phyloP scores from a whole-genome alignment of 2,888 invertebrate species.

The Drosophila hamatofila region DNA sequence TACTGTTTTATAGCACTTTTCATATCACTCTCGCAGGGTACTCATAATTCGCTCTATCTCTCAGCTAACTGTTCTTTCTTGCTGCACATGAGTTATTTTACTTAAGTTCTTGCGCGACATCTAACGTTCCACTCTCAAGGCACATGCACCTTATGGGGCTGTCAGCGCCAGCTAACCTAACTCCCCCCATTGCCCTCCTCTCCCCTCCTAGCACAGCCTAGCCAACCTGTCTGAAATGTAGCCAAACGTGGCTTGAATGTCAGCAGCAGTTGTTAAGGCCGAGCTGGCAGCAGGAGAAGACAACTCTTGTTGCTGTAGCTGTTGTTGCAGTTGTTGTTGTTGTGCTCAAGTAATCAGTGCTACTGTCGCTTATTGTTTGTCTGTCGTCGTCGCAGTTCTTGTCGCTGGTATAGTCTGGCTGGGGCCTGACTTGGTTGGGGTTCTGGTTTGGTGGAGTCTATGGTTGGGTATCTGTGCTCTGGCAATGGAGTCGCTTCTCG shows the following conservation, averaged over 20 bases:
- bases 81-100: constrained; percentile 80
- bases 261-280: constrained; percentile 60
- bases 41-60: neutral
- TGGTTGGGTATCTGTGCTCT: neutral
- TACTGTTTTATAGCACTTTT: no score
- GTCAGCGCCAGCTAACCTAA: constrained; percentile 50
- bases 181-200: neutral
- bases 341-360: constrained; percentile 75
- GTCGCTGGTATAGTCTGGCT: constrained; percentile 35
- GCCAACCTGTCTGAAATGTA: constrained; percentile 70
- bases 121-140: constrained; percentile 78
- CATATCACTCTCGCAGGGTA: constrained; percentile 18
- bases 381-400: constrained; percentile 57
- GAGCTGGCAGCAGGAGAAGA: constrained; percentile 4
- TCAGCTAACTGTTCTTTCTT: constrained; percentile 42
- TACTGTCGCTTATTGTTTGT: constrained; percentile 78
- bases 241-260: constrained; percentile 78
- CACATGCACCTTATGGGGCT: constrained; percentile 73
- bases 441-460: constrained; percentile 30
- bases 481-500: constrained; percentile 64
- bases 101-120: constrained; percentile 74
- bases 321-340: constrained; percentile 17
- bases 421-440: constrained; percentile 11
- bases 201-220: neutral
- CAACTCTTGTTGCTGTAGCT: constrained; percentile 47